These are phyloP conservation scores for Muscicapa adusta DNA, from an alignment of 2,113 vertebrate genomes.

Conservation along the genomic window DNA sequence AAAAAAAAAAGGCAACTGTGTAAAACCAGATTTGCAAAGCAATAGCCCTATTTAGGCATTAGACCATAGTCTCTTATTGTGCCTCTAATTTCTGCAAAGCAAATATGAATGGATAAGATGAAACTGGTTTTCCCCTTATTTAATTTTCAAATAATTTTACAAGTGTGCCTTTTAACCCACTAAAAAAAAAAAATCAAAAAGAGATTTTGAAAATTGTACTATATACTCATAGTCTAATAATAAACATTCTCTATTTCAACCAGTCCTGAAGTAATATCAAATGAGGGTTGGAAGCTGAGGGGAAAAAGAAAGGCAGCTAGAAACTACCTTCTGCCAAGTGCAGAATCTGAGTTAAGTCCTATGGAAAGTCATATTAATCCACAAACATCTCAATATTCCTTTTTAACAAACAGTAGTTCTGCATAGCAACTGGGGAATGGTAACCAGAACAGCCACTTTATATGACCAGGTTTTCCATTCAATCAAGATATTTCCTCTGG, in stretches of 20 bases:
- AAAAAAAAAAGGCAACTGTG: not conserved
- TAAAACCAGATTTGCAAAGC: not conserved
- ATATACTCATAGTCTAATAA: not conserved
- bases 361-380: not conserved
- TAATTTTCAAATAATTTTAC: not conserved
- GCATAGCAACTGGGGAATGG: not conserved
- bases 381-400: not conserved
- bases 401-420: not conserved
- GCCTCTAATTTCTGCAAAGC: not conserved
- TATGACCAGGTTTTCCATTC: not conserved
- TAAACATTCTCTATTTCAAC: not conserved
- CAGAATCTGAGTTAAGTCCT: not conserved
- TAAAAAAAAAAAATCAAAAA: not conserved
- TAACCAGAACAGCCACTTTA: not conserved
- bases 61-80: not conserved
- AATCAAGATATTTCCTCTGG: not conserved
- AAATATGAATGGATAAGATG: not conserved
- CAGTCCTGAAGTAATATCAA: not conserved
- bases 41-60: not conserved
- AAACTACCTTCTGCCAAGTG: not conserved
- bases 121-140: not conserved
- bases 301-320: not conserved
- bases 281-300: not conserved
- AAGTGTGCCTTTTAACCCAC: not conserved
- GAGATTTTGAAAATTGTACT: not conserved